phyloP scores from a whole-genome alignment of 2,888 invertebrate genomes.

The Shargacucullia verbasci region DNA sequence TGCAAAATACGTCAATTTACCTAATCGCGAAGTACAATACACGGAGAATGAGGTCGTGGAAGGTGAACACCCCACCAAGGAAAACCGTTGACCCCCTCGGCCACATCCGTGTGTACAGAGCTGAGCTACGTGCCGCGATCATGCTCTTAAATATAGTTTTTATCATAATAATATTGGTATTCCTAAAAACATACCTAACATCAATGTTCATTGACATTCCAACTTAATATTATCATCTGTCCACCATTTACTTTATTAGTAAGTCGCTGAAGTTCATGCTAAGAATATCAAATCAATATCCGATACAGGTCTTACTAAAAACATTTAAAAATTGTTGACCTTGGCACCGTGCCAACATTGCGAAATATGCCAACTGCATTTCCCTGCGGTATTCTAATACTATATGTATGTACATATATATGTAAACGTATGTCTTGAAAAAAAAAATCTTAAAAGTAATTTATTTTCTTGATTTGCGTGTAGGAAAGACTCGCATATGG shows the following conservation, averaged over 20 bases:
- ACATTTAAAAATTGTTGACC: conserved; percentile 42
- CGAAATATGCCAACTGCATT: conserved; percentile 41
- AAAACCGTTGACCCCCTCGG: conserved; percentile 83
- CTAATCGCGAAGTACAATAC: conserved; percentile 64
- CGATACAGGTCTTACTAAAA: conserved; percentile 15
- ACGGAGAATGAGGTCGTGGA: conserved; percentile 73
- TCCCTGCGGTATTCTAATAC: conserved; percentile 29
- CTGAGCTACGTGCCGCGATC: conserved; percentile 34
- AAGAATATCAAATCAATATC: conserved; percentile 26
- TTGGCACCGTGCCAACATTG: conserved; percentile 51
- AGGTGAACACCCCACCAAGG: conserved; percentile 87
- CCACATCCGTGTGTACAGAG: conserved; percentile 74
- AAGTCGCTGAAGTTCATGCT: not conserved
- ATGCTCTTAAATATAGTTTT: conserved; percentile 36
- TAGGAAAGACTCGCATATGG: not conserved
- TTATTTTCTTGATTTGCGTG: conserved; percentile 2
- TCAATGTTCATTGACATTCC: conserved; percentile 5
- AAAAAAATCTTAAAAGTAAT: conserved; percentile 12
- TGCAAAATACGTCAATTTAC: conserved; percentile 51
- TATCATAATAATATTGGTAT: conserved; percentile 31
- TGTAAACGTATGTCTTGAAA: conserved; percentile 33
- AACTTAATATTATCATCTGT: not conserved
- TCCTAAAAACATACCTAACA: conserved; percentile 15
- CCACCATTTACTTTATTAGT: not conserved
- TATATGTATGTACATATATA: no score